These are phyloP conservation scores for Contarinia nasturtii DNA, from an alignment of 1,140 invertebrate species.

Conservation along the genomic window DNA sequence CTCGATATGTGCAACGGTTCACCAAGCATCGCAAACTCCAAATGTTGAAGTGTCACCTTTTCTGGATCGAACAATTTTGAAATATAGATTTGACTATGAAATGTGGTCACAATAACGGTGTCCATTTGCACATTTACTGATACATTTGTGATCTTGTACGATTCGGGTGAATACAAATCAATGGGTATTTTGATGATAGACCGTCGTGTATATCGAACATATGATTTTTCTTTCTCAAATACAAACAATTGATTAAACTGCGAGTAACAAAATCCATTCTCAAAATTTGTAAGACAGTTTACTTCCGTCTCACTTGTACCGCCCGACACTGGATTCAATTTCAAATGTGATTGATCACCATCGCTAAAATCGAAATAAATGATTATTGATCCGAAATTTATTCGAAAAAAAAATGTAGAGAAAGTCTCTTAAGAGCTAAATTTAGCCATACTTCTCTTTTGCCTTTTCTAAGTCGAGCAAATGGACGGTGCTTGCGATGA, in stretches of 20 bases:
- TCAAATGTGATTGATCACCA: neutral
- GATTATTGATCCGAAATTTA: neutral
- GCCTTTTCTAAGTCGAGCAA: conserved; percentile 25
- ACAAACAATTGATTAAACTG: conserved; percentile 34
- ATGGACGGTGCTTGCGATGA: conserved; percentile 27
- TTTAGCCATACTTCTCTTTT: conserved; percentile 10
- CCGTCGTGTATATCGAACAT: conserved; percentile 26
- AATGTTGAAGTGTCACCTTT: conserved; percentile 18
- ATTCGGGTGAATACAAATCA: conserved; percentile 15
- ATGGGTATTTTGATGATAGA: conserved; percentile 30
- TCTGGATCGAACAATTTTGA: conserved; percentile 30
- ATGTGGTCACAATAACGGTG: conserved; percentile 31
- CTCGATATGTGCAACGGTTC: conserved; percentile 59
- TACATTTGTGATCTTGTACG: conserved; percentile 30
- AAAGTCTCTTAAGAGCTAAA: neutral
- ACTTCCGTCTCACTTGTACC: conserved; percentile 13
- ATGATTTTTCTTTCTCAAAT: conserved; percentile 30
- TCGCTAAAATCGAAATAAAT: neutral
- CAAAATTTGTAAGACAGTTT: conserved; percentile 28
- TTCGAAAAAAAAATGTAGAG: neutral
- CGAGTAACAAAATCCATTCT: conserved; percentile 34
- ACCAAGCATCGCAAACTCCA: conserved; percentile 34
- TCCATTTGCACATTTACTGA: conserved; percentile 28
- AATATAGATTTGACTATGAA: conserved; percentile 36
- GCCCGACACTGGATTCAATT: neutral